phyloP scores from a whole-genome alignment of 2,113 vertebrate species.

The Podarcis cretensis region DNA sequence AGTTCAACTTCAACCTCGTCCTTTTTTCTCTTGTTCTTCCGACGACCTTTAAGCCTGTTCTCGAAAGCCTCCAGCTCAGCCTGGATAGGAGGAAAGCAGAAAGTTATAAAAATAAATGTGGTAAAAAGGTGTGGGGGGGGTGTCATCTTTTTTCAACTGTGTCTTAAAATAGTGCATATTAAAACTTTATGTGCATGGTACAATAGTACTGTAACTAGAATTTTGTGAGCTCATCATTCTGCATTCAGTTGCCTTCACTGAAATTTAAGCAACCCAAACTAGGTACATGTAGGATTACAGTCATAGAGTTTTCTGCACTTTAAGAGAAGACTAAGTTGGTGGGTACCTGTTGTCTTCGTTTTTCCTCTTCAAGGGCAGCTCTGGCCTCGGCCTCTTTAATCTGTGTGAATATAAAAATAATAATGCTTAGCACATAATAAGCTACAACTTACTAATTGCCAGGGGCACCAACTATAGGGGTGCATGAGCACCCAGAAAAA shows the following conservation, averaged over 20 bases:
- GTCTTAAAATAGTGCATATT: not conserved
- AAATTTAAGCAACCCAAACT: not conserved
- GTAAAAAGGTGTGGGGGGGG: not conserved
- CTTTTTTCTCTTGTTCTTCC: conserved; percentile 85
- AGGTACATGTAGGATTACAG: not conserved
- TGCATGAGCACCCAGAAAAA: too few species aligned
- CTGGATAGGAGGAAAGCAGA: conserved; percentile 72
- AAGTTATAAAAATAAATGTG: not conserved
- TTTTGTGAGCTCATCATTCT: too few species aligned
- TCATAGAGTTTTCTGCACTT: not conserved
- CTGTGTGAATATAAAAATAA: conserved; percentile 73
- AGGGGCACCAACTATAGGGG: too few species aligned
- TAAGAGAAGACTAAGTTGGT: not conserved
- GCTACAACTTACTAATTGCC: not conserved
- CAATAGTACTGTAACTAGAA: not conserved
- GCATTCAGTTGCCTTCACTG: not conserved
- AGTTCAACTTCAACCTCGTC: conserved; percentile 81
- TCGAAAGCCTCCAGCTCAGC: conserved; percentile 96
- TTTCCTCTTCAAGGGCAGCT: conserved; percentile 88
- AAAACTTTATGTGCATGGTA: not conserved
- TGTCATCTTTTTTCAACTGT: not conserved
- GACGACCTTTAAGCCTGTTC: conserved; percentile 90
- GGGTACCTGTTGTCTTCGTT: conserved; percentile 87
- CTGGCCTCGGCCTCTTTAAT: conserved; percentile 90
- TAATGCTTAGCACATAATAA: conserved; percentile 25